Conservation (phyloP, 2,113 vertebrate genomes). For the Sus scrofa region T2T-Sscrofa CM000826.6:43605001-43605500, state of each 20-base stretch:
- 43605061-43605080: neutral
- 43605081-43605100: neutral
- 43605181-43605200: neutral
- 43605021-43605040: neutral
- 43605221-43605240: neutral
- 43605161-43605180: neutral
- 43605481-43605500: neutral
- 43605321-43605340: neutral
- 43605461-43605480: neutral
- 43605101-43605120: neutral
- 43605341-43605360: neutral
- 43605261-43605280: neutral
- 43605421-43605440: too few species aligned
- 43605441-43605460: neutral
- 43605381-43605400: accelerated
- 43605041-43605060: neutral
- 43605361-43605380: neutral
- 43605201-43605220: neutral
- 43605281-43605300: neutral
- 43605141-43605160: neutral
- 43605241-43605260: neutral
- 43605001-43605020: neutral
- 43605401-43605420: neutral
- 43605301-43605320: accelerated
- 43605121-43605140: neutral